These are phyloP conservation scores for Uromys caudimaculatus DNA, from an alignment of 2,797 vertebrate species.

Conservation along the genomic window DNA sequence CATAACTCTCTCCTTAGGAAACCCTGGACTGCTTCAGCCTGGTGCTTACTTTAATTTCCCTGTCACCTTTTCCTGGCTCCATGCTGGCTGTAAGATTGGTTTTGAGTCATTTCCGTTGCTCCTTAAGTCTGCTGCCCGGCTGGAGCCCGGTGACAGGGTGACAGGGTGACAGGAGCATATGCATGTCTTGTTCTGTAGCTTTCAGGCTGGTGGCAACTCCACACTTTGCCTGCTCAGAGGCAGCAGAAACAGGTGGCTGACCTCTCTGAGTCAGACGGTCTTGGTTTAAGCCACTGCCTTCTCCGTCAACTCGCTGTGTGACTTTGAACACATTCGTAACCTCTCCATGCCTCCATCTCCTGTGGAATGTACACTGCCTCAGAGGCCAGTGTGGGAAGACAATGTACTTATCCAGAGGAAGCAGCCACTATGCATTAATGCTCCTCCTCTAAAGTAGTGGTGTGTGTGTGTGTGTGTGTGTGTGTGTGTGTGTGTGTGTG, in stretches of 20 bases:
- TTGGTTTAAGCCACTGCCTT: fast-evolving
- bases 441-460: not conserved
- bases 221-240: not conserved
- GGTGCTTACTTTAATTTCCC: not conserved
- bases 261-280: not conserved
- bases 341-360: not conserved
- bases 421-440: not conserved
- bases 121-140: not conserved
- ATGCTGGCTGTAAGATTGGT: not conserved
- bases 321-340: not conserved
- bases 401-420: too few species aligned
- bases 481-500: not conserved
- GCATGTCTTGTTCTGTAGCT: not conserved
- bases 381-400: not conserved
- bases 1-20: not conserved
- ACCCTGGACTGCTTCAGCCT: not conserved
- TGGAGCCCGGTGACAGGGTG: not conserved
- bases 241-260: not conserved
- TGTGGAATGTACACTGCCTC: not conserved
- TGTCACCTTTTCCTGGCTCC: not conserved
- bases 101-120: not conserved
- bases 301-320: not conserved
- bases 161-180: not conserved
- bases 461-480: not conserved
- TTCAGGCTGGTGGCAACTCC: not conserved